These are phyloP conservation scores for Pao palembangensis DNA, from an alignment of 2,113 vertebrate genomes.

Conservation along the genomic window DNA sequence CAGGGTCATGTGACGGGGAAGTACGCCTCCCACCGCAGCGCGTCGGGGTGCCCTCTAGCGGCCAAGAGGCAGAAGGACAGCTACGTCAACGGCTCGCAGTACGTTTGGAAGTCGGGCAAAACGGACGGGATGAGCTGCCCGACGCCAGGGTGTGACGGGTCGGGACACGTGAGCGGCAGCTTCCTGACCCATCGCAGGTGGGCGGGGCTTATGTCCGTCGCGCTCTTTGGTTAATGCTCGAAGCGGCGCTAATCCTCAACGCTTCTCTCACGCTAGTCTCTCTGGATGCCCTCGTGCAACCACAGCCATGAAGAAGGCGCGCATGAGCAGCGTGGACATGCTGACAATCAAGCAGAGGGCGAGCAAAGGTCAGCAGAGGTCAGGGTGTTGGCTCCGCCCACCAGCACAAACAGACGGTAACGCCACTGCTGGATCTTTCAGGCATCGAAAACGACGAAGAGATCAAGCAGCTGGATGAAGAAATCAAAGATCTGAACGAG, in stretches of 20 bases:
- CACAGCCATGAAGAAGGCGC: conserved; percentile 95
- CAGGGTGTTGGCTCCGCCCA: rapidly evolving
- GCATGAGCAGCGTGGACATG: conserved; percentile 94
- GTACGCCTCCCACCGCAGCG: conserved; percentile 96
- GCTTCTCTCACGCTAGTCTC: conserved; percentile 75
- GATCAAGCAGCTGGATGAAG: conserved; percentile 97
- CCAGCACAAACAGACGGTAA: too few species aligned
- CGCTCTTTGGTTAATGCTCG: not conserved
- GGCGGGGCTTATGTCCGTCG: conserved; percentile 46
- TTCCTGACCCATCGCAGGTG: conserved; percentile 97
- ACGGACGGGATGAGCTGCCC: conserved; percentile 97
- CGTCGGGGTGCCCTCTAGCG: conserved; percentile 92
- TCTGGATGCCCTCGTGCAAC: conserved; percentile 95
- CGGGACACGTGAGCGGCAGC: conserved; percentile 95
- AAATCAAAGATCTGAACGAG: conserved; percentile 97
- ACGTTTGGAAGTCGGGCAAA: conserved; percentile 96
- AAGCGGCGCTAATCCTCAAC: not conserved
- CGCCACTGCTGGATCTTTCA: conserved; percentile 37
- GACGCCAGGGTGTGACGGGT: conserved; percentile 94
- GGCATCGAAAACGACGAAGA: conserved; percentile 98
- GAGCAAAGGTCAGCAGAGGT: conserved; percentile 82
- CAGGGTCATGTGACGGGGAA: conserved; percentile 98
- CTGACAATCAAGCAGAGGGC: conserved; percentile 95
- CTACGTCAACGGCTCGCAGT: conserved; percentile 86
- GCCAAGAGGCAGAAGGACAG: conserved; percentile 97